phyloP scores from a whole-genome alignment of 2,113 vertebrate species.

The Lycocorax pyrrhopterus region DNA sequence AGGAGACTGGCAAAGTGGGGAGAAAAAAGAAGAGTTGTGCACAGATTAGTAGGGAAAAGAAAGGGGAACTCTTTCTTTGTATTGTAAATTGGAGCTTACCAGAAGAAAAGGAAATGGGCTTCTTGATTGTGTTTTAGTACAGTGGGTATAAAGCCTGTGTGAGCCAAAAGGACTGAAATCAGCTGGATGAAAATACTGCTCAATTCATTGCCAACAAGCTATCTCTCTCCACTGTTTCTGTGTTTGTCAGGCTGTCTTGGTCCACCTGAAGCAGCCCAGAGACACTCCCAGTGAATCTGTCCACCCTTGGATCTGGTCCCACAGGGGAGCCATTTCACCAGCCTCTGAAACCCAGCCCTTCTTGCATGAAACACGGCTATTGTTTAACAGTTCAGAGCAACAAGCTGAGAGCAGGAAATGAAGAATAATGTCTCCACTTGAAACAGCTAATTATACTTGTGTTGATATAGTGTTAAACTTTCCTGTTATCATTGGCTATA shows the following conservation, averaged over 20 bases:
- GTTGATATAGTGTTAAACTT: constrained; percentile 47
- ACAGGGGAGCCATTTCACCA: not conserved
- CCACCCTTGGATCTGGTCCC: not conserved
- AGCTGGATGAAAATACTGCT: not conserved
- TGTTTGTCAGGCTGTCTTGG: not conserved
- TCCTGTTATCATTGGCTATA: constrained; percentile 44
- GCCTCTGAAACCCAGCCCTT: not conserved
- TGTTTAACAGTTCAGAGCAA: constrained; percentile 41
- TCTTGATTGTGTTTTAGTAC: not conserved
- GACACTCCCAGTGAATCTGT: not conserved
- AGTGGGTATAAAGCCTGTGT: not conserved
- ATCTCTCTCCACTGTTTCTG: not conserved
- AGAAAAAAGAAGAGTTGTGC: not conserved
- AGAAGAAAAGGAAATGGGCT: not conserved
- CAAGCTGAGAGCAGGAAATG: constrained; percentile 42
- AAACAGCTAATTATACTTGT: constrained; percentile 42
- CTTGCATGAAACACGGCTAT: constrained; percentile 35
- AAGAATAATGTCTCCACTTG: constrained; percentile 50
- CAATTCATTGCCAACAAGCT: not conserved
- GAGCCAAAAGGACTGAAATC: not conserved
- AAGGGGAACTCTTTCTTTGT: not conserved
- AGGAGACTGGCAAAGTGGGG: not conserved
- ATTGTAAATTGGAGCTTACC: not conserved
- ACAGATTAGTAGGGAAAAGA: not conserved
- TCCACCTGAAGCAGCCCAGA: not conserved